Evolutionary conservation across 2,113 vertebrate genomes (phyloP).

Genomic region (Pantherophis guttatus): DNA sequence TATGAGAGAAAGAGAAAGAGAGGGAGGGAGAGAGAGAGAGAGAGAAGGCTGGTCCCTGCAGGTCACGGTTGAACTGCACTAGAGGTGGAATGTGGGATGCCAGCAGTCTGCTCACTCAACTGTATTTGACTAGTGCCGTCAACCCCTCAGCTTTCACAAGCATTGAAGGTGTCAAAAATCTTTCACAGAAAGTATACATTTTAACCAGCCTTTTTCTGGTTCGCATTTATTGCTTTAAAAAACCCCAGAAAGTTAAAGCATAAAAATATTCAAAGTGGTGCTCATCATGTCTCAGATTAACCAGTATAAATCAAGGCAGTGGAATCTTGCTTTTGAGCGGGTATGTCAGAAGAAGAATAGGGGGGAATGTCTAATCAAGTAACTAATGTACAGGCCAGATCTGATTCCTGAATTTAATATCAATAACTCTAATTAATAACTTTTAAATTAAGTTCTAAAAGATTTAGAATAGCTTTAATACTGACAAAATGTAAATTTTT

Average conservation of each 20-base stretch:
- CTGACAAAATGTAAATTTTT: conserved; percentile 26
- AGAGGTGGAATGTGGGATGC: conserved; percentile 72
- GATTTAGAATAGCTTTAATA: neutral
- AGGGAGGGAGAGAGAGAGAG: conserved; percentile 46
- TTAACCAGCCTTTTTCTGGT: conserved; percentile 74
- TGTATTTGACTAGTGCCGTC: conserved; percentile 81
- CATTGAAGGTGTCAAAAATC: conserved; percentile 79
- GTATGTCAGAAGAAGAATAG: conserved; percentile 16
- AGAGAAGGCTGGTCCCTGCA: conserved; percentile 67
- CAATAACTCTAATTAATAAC: conserved; percentile 7
- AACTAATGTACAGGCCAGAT: conserved; percentile 55
- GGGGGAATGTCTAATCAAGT: conserved; percentile 30
- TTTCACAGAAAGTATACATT: conserved; percentile 77
- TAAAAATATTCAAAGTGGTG: conserved; percentile 56
- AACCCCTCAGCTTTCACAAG: conserved; percentile 77
- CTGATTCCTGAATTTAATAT: conserved; percentile 28
- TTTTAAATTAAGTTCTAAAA: neutral
- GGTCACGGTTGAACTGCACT: conserved; percentile 79
- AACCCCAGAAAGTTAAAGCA: conserved; percentile 53
- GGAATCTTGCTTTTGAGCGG: conserved; percentile 31
- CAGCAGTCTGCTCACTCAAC: conserved; percentile 80
- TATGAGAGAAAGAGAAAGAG: conserved; percentile 32
- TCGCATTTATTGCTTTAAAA: conserved; percentile 71
- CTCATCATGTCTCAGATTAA: conserved; percentile 36
- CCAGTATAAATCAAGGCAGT: conserved; percentile 47